Evolutionary conservation across 2,888 invertebrate genomes (phyloP), one percentile per base, ranked within the genome.

Genomic region (Cerceris ruficornis): DNA sequence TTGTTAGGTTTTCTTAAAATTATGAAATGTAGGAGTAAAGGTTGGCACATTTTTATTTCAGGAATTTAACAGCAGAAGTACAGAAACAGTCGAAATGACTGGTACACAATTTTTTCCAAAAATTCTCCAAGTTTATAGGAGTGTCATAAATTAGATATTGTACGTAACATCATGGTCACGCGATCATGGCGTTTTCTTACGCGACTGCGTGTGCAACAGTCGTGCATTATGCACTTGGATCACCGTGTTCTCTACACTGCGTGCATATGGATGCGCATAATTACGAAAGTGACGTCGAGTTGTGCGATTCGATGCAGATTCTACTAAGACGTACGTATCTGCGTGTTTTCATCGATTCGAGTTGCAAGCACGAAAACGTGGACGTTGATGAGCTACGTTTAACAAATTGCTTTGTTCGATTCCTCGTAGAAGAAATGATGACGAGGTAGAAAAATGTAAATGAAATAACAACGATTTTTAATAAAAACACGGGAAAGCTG

Each of bases 201-300:
- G 81, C 73, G 76, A 42, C 66, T 74, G 64, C 66, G 74, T 77
- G 80, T 82, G 75, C 83, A 80, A 85, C 77, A 57, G n/a, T 72
- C 60, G 57, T 59, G 69, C 76, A 66, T 70, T 73, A n/a, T 76
- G 66, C 69, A 55, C 39, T 57, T 39, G 57, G 43, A 42, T 69
- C 66, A 28, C 57, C 58, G 55, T 57, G 57, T 8, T 58, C 42
- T 42, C 7, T 46, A 15, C 14, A 43, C n/a, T 57, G 65, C 69
- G 66, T 80, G 75, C 74, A 85, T 86, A 86, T 86, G 84, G 79
- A 86, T 85, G 81, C 74, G 79, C 81, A 85, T 85, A 85, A 86
- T 85, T 86, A 85, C 77, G 74, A 84, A 74, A 76, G 74, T 67
- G 86, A 83, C 75, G 84, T 79, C 75, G 71, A 57, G 28, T 74